phyloP scores from a whole-genome alignment of 2,888 invertebrate genomes.

The Pristionchus mayeri region DNA sequence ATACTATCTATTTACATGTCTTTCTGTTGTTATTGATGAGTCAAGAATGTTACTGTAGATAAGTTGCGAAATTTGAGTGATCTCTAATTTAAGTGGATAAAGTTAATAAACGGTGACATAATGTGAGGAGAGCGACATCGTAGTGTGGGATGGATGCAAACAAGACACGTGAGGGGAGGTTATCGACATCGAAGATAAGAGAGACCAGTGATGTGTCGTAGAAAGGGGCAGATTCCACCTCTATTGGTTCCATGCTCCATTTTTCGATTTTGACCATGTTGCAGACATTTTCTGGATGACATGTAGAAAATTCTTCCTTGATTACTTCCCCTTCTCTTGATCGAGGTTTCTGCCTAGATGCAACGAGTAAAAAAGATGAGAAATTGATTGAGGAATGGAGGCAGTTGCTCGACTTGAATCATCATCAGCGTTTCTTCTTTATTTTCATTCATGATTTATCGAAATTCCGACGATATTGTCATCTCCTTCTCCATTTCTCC shows the following conservation, averaged over 20 bases:
- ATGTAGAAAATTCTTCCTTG: not conserved
- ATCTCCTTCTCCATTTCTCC: not conserved
- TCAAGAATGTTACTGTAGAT: not conserved
- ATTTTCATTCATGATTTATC: not conserved
- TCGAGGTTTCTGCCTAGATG: not conserved
- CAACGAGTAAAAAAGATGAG: not conserved
- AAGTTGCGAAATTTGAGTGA: slow-evolving; percentile 22
- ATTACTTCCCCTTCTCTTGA: not conserved
- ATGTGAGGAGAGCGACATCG: not conserved
- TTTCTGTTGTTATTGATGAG: not conserved
- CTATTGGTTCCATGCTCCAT: not conserved
- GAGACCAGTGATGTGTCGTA: slow-evolving; percentile 1
- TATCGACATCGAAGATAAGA: not conserved
- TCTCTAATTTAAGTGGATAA: not conserved
- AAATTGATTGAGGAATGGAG: not conserved
- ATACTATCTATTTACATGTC: not conserved
- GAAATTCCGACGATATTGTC: not conserved
- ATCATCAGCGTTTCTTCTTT: not conserved
- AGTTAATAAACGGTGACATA: not conserved
- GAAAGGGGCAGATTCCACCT: not conserved
- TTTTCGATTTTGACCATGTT: not conserved
- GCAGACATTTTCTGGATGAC: not conserved
- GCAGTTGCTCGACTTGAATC: slow-evolving; percentile 31
- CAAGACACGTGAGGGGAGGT: slow-evolving; percentile 26
- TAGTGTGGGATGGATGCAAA: slow-evolving; percentile 30